Evolutionary conservation across 2,888 invertebrate genomes (phyloP).

Genomic region (Watsonalla binaria): DNA sequence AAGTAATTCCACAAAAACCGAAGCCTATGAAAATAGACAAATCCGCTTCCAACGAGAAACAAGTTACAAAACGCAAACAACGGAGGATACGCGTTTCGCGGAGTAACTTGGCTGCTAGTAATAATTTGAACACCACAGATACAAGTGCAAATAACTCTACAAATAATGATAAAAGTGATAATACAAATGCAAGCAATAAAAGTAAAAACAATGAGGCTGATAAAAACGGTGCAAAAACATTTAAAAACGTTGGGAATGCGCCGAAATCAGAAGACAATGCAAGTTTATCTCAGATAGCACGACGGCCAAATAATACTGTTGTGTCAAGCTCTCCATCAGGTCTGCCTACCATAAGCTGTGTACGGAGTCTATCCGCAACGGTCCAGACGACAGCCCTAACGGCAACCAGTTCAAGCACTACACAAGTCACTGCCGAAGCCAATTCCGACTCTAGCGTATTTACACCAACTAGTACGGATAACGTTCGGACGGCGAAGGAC

Average conservation of each 20-base stretch:
- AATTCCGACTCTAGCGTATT: slow-evolving; percentile 44
- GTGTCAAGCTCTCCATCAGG: slow-evolving; percentile 22
- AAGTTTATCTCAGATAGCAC: slow-evolving; percentile 45
- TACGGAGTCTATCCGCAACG: slow-evolving; percentile 48
- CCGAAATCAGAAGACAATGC: slow-evolving; percentile 50
- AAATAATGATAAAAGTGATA: slow-evolving; percentile 20
- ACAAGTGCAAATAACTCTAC: slow-evolving; percentile 14
- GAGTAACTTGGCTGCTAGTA: slow-evolving; percentile 37
- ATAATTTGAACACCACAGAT: slow-evolving; percentile 18
- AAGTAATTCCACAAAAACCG: slow-evolving; percentile 14
- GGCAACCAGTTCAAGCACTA: slow-evolving; percentile 19
- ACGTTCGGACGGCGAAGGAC: slow-evolving; percentile 45
- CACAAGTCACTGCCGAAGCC: slow-evolving; percentile 40
- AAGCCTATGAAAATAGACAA: slow-evolving; percentile 24
- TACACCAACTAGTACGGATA: slow-evolving; percentile 49
- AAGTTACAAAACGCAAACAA: slow-evolving; percentile 21
- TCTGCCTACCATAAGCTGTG: slow-evolving; percentile 57
- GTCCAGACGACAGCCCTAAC: slow-evolving; percentile 21
- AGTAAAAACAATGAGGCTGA: slow-evolving; percentile 10
- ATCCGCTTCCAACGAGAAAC: slow-evolving; percentile 20
- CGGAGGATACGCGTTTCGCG: slow-evolving; percentile 40
- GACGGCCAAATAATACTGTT: slow-evolving; percentile 25
- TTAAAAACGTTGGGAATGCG: slow-evolving; percentile 11
- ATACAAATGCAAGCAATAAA: slow-evolving; percentile 21
- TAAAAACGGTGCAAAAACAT: slow-evolving; percentile 18